Evolutionary conservation across 2,797 vertebrate species (phyloP).

Genomic region (Gymnopithys bicolor): DNA sequence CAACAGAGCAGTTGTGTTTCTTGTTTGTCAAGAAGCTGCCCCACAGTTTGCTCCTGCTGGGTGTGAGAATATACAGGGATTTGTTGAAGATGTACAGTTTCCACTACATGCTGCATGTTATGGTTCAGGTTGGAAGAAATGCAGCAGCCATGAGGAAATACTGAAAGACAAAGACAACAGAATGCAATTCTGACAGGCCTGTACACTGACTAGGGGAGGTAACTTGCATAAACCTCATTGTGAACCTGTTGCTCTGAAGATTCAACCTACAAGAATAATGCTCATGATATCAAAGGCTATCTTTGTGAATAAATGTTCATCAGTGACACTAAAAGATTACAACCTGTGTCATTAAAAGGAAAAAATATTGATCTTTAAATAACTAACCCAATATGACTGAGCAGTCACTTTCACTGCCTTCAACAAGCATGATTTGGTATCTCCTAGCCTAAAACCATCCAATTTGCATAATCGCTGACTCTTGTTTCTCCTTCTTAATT

Average conservation of each 20-base stretch:
- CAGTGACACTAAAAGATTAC: background rate
- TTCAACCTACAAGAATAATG: background rate
- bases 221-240: background rate
- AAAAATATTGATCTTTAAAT: background rate
- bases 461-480: background rate
- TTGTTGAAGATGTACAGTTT: background rate
- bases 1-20: background rate
- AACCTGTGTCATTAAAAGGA: background rate
- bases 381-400: background rate
- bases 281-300: background rate
- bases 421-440: background rate
- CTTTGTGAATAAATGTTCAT: background rate
- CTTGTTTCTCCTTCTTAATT: background rate
- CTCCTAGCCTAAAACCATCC: background rate
- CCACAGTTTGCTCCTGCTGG: background rate
- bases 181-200: background rate
- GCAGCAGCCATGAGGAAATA: background rate
- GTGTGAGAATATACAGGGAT: background rate
- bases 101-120: background rate
- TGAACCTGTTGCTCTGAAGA: background rate
- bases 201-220: fast-evolving
- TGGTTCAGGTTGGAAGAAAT: background rate
- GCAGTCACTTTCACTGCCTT: background rate
- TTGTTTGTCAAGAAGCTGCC: background rate
- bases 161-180: background rate